A percentile compares a stretch with the other conserved stretches of the same genome.
These are phyloP conservation scores for Grammatotria lemairii DNA, from an alignment of 2,113 vertebrate species.

Conservation along the genomic window DNA sequence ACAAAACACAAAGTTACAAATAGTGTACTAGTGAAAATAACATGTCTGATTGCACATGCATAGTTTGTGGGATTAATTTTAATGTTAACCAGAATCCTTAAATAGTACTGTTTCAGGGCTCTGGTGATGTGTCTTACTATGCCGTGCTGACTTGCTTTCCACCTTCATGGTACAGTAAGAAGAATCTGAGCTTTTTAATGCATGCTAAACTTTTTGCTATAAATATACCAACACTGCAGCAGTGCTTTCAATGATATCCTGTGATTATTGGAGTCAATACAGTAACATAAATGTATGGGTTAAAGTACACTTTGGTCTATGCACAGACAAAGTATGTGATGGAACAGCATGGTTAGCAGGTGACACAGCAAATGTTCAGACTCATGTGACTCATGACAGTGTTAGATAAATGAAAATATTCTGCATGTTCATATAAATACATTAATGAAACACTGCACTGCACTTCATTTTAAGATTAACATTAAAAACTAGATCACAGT, in stretches of 20 bases:
- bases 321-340: neutral
- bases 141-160: accelerated
- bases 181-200: neutral
- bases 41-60: neutral
- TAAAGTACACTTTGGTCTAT: neutral
- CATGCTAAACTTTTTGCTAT: neutral
- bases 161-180: neutral
- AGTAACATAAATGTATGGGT: accelerated
- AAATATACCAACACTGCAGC: neutral
- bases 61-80: neutral
- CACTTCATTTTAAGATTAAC: too few relatives aligned
- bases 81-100: neutral
- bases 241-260: neutral
- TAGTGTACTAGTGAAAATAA: neutral
- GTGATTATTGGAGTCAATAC: accelerated
- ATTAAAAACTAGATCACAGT: neutral
- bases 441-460: neutral
- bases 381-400: neutral
- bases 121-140: neutral
- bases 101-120: neutral
- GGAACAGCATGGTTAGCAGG: neutral
- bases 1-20: neutral
- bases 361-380: neutral
- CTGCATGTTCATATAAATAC: accelerated
- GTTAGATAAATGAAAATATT: neutral